Conservation (phyloP, 2,888 invertebrate species). For the Odontocerum albicorne region DNA sequence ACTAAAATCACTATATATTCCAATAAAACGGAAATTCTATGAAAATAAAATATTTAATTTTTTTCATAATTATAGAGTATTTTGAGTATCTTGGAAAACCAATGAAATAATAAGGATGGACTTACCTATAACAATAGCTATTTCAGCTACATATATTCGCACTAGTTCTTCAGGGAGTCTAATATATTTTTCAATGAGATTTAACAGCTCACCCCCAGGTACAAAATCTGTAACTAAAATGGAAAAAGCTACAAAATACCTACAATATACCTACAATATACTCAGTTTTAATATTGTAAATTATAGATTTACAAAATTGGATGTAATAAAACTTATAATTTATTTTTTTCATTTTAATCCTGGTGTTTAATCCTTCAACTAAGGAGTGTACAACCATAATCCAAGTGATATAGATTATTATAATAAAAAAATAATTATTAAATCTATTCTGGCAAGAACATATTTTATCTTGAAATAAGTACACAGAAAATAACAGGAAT, state of each 20-base stretch:
- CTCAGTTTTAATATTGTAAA: background rate
- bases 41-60: slow-evolving; percentile 4
- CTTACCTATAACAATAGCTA: slow-evolving; percentile 85
- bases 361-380: too few relatives aligned
- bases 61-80: background rate
- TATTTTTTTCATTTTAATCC: too few relatives aligned
- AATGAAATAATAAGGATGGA: background rate
- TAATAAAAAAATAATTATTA: too few relatives aligned
- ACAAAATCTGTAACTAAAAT: slow-evolving; percentile 81
- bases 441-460: too few relatives aligned
- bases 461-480: too few relatives aligned
- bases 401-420: too few relatives aligned
- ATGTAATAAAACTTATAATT: too few relatives aligned
- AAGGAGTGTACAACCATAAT: too few relatives aligned
- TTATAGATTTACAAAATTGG: background rate
- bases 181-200: slow-evolving; percentile 71
- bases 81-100: background rate
- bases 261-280: background rate
- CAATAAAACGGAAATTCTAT: background rate
- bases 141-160: slow-evolving; percentile 82
- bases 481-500: too few relatives aligned
- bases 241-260: slow-evolving; percentile 30
- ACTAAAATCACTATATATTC: too few relatives aligned
- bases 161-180: slow-evolving; percentile 78
- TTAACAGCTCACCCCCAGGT: slow-evolving; percentile 80